Evolutionary conservation across 2,888 invertebrate genomes (phyloP).

Genomic region (Chelonus formosanus): DNA sequence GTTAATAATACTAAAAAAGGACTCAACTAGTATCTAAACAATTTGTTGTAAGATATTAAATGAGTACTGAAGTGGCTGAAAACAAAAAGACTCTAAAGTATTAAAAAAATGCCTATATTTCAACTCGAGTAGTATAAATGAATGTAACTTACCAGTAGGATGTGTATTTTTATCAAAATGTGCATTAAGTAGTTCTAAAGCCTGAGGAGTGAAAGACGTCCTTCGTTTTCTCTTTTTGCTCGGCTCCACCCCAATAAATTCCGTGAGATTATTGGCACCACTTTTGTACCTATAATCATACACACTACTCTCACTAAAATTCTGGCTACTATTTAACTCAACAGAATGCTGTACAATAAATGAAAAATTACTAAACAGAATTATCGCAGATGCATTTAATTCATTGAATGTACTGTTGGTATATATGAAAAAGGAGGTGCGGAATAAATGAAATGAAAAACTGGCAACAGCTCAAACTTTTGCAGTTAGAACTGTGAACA

Average conservation of each 20-base stretch:
- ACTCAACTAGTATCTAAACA: too few species aligned
- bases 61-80: too few species aligned
- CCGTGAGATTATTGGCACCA: slow-evolving; percentile 92
- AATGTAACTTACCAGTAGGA: slow-evolving; percentile 82
- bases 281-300: slow-evolving; percentile 82
- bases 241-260: slow-evolving; percentile 95
- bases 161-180: slow-evolving; percentile 97
- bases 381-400: not conserved
- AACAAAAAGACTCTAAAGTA: too few species aligned
- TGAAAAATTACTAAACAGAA: not conserved
- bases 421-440: slow-evolving; percentile 3
- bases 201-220: slow-evolving; percentile 97
- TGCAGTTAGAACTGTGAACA: slow-evolving; percentile 17
- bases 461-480: slow-evolving; percentile 29
- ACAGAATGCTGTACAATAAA: slow-evolving; percentile 17
- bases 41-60: too few species aligned
- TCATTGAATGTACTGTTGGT: not conserved
- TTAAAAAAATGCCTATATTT: too few species aligned
- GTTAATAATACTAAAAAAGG: too few species aligned
- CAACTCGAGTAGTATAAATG: slow-evolving; percentile 21
- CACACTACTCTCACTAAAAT: slow-evolving; percentile 61
- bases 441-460: slow-evolving; percentile 25
- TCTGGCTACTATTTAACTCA: slow-evolving; percentile 47
- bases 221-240: slow-evolving; percentile 96
- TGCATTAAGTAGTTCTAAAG: slow-evolving; percentile 91